Evolutionary conservation across 2,797 vertebrate genomes (phyloP), one percentile per base, ranked within the genome.

Genomic region (Simalia tracyae): DNA sequence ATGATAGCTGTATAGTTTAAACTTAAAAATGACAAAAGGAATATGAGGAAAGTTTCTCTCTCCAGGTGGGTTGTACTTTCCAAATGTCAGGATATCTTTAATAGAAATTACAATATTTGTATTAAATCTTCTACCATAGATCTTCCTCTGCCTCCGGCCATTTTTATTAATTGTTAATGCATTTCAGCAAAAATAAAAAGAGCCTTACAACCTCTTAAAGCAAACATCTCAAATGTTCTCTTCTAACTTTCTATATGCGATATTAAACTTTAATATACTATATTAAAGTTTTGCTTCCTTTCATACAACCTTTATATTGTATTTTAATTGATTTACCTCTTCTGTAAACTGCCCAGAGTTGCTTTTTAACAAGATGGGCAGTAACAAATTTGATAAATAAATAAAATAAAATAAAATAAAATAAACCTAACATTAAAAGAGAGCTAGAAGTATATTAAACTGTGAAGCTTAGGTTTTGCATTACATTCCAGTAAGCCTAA

Each of bases 91-190:
- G 15, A 76, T 76, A 31, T 36, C 72, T 76, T 76, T 76, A 76
- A 76, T 42, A 76, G 42, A 76, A 36, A 42, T 36, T 36, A 76
- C 72, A 36, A 36, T 36, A 17, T n/a, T 11, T 36, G 7, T 7
- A 6, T 36, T 19, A 42, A 14, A 76, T 76, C 11, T 19, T 76
- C 31, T 42, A 17, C 31, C 72, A 76, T 81, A 24, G 88, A 89
- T 95, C 93, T 86, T 87, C 92, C 89, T 4, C 56, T 92, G 92
- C 19, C 90, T 61, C 84, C 63, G 92, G 76, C 88, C 76, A 93
- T 89, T 93, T 84, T 93, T 94, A 95, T 93, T 54, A 54, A 54
- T 54, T 54, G 46, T 85, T 85, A 56, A 26, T n/a, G 12, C n/a
- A 36, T 28, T 63, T 46, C 28, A 56, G 28, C 46, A 66, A 88